Conservation (phyloP, 2,888 invertebrate species). For the Amphipyra tragopoginis region DNA sequence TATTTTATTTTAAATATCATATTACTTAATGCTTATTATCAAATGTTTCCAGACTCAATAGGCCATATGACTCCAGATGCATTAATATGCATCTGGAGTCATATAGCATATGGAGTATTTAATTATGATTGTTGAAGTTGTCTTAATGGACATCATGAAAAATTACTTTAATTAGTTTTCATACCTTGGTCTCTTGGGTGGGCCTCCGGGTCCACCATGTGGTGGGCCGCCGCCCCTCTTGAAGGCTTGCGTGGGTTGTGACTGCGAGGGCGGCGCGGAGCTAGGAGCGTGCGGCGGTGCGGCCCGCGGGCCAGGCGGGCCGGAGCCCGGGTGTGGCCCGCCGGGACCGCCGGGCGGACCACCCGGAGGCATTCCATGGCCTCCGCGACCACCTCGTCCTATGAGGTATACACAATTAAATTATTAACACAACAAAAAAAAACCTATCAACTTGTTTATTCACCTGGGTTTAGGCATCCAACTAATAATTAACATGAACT, state of each 20-base stretch:
- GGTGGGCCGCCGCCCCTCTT: conserved; percentile 80
- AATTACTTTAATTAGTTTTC: neutral
- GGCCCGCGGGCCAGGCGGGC: conserved; percentile 54
- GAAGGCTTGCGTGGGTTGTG: conserved; percentile 71
- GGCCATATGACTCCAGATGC: too few species aligned
- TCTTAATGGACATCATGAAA: too few species aligned
- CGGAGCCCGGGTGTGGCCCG: conserved; percentile 42
- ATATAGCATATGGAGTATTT: too few species aligned
- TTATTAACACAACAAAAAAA: neutral
- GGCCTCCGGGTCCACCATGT: conserved; percentile 79
- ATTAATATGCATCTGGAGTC: too few species aligned
- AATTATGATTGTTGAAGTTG: too few species aligned
- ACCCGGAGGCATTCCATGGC: conserved; percentile 69
- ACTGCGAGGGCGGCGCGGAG: conserved; percentile 54
- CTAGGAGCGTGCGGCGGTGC: conserved; percentile 64
- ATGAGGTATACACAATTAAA: neutral
- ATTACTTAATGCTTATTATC: too few species aligned
- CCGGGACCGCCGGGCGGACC: conserved; percentile 50
- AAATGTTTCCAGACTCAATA: too few species aligned
- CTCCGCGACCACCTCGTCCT: conserved; percentile 79
- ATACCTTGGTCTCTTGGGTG: conserved; percentile 83
- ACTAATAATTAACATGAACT: too few species aligned
- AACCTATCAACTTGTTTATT: neutral
- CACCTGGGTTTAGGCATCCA: too few species aligned
- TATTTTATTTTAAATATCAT: too few species aligned